Base-by-base conservation (phyloP, 2,113 vertebrate species). In the Jacana jacana region DNA sequence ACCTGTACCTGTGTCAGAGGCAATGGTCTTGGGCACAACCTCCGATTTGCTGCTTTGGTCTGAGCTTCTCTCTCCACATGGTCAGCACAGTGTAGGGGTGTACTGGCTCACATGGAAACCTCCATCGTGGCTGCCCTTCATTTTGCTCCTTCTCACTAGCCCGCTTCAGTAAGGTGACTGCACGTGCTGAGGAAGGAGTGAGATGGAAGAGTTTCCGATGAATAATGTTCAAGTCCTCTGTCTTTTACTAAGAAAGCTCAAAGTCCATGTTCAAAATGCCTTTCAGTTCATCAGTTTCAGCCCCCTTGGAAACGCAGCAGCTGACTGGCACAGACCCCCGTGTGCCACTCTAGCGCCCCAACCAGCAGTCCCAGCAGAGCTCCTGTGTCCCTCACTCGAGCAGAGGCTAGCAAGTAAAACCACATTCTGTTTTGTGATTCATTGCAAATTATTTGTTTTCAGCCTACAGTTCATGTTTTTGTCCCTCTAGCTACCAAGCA, bases 281-380 rank as follows among this genome's bases (percentile, higher is more conserved):
- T 73, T 73, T 52, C 10, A 6, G 11, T 51, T 89, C 40, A 51
- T 33, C 14, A 39, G 30, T 54, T 78, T 48, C 81, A 81, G 24
- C 44, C 42, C 8, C 0, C 2, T 6, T 1, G 2, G 71, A 39
- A 77, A 65, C 3, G 2, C 60, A 42, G 46, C 1, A 2, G 23
- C 25, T 5, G 0, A 14, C 15, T 0, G 0, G 64, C 6, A 1
- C n/a, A 33, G 10, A 49, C 7, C 15, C 78, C n/a, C 48, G 46
- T 2, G 0, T 7, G 65, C 9, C 0, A 3, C 49, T 14, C 60
- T 25, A 11, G 27, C 2, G 4, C n/a, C 49, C 44, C 0, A 3
- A 39, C 15, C 68, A 25, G 44, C 49, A 69, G 35, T 15, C 19
- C 8, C 33, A 79, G 48, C 17, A 35, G 4, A 54, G 35, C 52